These are phyloP conservation scores for Pachypeltis micranthus DNA, from an alignment of 1,140 invertebrate genomes.

Conservation along the genomic window DNA sequence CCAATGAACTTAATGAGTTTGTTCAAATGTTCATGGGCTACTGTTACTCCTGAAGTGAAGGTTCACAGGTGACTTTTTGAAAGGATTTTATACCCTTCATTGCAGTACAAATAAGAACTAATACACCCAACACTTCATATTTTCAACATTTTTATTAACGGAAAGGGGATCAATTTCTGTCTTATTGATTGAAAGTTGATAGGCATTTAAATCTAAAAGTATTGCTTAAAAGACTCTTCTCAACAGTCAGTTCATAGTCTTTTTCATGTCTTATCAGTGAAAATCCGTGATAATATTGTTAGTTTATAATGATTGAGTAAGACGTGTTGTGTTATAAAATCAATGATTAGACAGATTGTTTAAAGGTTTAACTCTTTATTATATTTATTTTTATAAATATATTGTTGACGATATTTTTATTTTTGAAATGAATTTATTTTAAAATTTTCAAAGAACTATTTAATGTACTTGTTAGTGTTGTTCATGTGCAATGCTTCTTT, in stretches of 20 bases:
- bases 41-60: no score
- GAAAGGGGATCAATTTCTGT: constrained; percentile 12
- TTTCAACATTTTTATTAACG: constrained; percentile 3
- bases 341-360: constrained; percentile 22
- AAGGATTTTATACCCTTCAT: no score
- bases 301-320: constrained; percentile 18
- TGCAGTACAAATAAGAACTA: no score
- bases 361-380: constrained; percentile 21
- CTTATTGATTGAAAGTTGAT: constrained; percentile 3
- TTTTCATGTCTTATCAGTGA: constrained; percentile 17
- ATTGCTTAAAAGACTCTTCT: constrained; percentile 18
- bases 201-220: constrained; percentile 2
- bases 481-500: constrained; percentile 23
- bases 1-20: no score
- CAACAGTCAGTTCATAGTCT: constrained; percentile 10
- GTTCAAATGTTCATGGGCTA: no score
- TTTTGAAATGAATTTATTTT: constrained; percentile 23
- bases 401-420: constrained; percentile 22
- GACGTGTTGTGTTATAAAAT: constrained; percentile 21
- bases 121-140: no score
- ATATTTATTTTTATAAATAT: constrained; percentile 24
- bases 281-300: constrained; percentile 22
- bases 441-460: constrained; percentile 21
- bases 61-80: no score
- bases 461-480: constrained; percentile 24